These are phyloP conservation scores for Acanthoscelides obtectus DNA, from an alignment of 2,888 invertebrate species.

Conservation along the genomic window DNA sequence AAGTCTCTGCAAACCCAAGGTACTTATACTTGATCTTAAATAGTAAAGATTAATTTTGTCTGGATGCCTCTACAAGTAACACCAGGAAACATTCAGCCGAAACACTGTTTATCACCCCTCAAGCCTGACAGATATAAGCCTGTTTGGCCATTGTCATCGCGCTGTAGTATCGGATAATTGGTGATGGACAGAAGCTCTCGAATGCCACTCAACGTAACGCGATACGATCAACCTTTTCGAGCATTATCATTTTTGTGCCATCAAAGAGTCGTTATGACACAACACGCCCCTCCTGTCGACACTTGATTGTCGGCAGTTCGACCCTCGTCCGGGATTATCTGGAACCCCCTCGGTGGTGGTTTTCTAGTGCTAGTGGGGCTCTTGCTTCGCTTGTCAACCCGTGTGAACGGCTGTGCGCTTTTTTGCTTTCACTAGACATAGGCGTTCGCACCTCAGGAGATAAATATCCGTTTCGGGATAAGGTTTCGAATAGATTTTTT, in stretches of 20 bases:
- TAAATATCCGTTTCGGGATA: no score
- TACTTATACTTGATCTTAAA: no score
- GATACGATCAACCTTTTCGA: not conserved
- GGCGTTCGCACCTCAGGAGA: not conserved
- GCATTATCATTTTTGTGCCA: not conserved
- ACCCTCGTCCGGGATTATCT: not conserved
- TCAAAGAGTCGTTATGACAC: not conserved
- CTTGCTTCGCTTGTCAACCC: not conserved
- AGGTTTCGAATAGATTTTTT: no score
- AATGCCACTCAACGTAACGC: not conserved
- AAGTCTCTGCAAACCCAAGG: no score
- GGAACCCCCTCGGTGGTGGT: not conserved
- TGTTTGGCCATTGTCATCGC: no score
- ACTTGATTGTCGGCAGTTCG: not conserved
- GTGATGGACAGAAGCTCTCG: not conserved
- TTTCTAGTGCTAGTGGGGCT: not conserved
- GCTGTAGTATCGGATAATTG: not conserved
- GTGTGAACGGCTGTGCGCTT: not conserved
- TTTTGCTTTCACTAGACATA: not conserved
- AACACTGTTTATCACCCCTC: no score
- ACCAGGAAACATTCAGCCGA: no score
- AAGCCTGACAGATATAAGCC: no score
- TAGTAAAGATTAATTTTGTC: no score
- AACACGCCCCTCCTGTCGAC: not conserved
- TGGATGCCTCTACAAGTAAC: no score